Percentiles rank a stretch among this genome's conserved stretches.
phyloP scores from a whole-genome alignment of 2,888 invertebrate genomes.

The Myopa tessellatipennis region DNA sequence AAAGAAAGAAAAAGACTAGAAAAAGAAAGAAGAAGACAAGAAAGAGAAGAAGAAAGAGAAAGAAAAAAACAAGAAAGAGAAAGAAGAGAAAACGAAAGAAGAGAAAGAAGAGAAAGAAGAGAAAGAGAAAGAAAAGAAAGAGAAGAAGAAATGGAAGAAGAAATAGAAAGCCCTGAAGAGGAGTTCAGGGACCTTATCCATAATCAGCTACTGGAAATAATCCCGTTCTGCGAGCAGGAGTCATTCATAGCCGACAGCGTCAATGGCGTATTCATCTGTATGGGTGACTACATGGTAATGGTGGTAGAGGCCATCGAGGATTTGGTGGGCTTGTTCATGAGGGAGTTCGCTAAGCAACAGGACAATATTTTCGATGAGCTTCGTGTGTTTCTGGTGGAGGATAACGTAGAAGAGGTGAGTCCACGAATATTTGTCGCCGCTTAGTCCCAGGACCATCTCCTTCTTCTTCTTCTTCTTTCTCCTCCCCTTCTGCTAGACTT shows the following conservation, averaged over 20 bases:
- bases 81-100: too few species aligned
- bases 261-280: slow-evolving; percentile 55
- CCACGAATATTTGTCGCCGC: neutral
- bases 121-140: neutral
- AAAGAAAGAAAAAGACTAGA: neutral
- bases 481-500: slow-evolving; percentile 46
- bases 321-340: slow-evolving; percentile 55
- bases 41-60: neutral
- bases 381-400: slow-evolving; percentile 57
- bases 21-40: neutral
- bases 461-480: neutral
- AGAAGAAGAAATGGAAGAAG: neutral
- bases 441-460: neutral
- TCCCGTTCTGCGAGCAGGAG: slow-evolving; percentile 33
- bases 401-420: slow-evolving; percentile 54
- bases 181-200: slow-evolving; percentile 39
- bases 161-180: neutral
- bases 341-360: slow-evolving; percentile 41
- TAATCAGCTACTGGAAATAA: slow-evolving; percentile 46
- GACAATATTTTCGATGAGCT: slow-evolving; percentile 24
- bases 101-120: neutral
- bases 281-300: slow-evolving; percentile 56
- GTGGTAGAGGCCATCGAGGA: slow-evolving; percentile 60
- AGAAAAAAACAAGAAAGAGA: neutral
- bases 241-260: slow-evolving; percentile 53